Conservation (phyloP, 2,888 invertebrate species). For the Rotaria magnacalcarata region DNA sequence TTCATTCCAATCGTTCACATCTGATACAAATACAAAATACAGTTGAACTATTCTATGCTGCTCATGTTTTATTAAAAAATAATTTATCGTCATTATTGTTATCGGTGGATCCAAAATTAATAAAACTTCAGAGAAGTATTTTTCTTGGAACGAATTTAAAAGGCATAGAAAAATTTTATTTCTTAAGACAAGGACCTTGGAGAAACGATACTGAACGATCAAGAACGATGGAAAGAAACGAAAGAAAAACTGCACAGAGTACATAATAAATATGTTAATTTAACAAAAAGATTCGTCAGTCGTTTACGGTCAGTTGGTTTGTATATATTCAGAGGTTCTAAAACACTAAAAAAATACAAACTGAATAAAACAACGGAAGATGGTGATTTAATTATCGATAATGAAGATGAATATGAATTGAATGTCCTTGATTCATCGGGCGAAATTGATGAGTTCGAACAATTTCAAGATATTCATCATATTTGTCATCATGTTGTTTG, state of each 20-base stretch:
- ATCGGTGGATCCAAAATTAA: neutral
- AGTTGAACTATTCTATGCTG: neutral
- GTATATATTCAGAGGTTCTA: neutral
- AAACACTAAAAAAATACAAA: neutral
- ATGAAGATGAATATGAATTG: neutral
- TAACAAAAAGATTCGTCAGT: neutral
- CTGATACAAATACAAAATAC: neutral
- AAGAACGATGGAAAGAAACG: neutral
- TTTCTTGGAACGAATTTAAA: neutral
- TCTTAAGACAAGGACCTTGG: neutral
- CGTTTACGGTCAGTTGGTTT: neutral
- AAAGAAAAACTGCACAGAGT: neutral
- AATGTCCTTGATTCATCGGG: neutral
- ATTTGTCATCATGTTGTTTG: too few species aligned
- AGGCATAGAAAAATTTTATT: neutral
- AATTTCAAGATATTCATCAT: too few species aligned
- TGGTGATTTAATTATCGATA: too few species aligned
- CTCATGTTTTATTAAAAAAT: neutral
- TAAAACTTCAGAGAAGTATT: neutral
- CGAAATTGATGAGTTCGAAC: too few species aligned
- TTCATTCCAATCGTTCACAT: neutral
- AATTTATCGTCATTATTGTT: neutral
- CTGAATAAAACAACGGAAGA: neutral
- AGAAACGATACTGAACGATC: neutral
- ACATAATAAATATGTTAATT: neutral